These are phyloP conservation scores for Eupsittula cactorum DNA, from an alignment of 2,113 vertebrate genomes.

Conservation along the genomic window DNA sequence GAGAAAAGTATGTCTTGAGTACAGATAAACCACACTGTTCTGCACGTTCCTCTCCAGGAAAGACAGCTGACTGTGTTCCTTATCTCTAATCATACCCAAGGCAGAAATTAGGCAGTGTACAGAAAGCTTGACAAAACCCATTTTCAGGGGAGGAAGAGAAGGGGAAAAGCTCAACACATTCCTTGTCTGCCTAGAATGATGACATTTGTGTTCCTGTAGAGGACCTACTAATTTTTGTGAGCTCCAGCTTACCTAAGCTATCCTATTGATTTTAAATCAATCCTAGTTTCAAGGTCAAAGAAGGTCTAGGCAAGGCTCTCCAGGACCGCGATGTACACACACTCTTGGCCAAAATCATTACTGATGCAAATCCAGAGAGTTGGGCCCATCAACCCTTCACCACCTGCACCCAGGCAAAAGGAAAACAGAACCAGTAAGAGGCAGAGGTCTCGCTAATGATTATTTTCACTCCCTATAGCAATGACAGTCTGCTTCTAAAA, in stretches of 20 bases:
- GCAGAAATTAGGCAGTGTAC: background rate
- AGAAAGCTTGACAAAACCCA: background rate
- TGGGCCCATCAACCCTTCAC: background rate
- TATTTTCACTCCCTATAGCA: background rate
- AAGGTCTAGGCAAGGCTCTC: background rate
- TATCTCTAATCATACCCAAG: slow-evolving; percentile 19
- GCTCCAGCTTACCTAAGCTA: background rate
- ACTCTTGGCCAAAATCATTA: background rate
- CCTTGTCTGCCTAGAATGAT: background rate
- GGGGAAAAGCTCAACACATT: background rate
- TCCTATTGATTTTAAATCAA: slow-evolving; percentile 3
- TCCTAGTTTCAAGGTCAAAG: slow-evolving; percentile 19
- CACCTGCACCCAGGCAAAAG: background rate
- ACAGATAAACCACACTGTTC: slow-evolving; percentile 56
- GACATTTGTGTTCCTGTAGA: background rate
- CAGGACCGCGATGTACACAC: background rate
- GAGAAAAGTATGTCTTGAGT: background rate
- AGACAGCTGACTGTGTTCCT: slow-evolving; percentile 3
- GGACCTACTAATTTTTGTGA: background rate
- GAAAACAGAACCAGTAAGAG: background rate
- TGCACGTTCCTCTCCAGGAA: slow-evolving; percentile 56
- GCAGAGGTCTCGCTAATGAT: background rate
- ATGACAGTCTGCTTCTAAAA: background rate
- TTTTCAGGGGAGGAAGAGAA: background rate
- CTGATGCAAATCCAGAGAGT: background rate